Percentiles rank a stretch among this genome's conserved stretches.
Evolutionary conservation across 2,113 vertebrate genomes (phyloP).

Genomic region (Anthoscopus minutus): DNA sequence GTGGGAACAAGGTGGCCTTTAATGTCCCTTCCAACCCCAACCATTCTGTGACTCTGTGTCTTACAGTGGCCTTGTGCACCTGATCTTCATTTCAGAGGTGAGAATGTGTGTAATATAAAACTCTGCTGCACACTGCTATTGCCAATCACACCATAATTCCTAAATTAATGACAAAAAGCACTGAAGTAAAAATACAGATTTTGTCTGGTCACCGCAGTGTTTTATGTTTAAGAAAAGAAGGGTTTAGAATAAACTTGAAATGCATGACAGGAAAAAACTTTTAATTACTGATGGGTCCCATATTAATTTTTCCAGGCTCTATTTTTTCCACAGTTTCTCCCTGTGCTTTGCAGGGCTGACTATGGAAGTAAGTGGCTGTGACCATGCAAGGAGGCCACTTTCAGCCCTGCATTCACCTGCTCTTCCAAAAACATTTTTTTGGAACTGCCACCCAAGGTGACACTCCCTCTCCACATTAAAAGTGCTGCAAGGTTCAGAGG

Average conservation of each 20-base stretch:
- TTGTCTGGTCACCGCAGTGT: not conserved
- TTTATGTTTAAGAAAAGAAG: not conserved
- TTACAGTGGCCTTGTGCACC: not conserved
- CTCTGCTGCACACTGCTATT: not conserved
- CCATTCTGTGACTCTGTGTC: not conserved
- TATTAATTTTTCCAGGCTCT: not conserved
- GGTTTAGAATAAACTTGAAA: not conserved
- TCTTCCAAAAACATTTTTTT: not conserved
- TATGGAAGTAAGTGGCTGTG: not conserved
- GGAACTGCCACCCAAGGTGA: not conserved
- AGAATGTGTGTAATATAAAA: accelerated
- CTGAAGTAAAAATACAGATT: not conserved
- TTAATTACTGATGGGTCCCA: not conserved
- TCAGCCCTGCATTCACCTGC: not conserved
- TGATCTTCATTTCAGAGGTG: not conserved
- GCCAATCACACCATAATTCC: not conserved
- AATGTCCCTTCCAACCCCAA: not conserved
- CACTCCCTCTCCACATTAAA: not conserved
- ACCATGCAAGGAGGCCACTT: not conserved
- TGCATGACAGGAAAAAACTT: not conserved
- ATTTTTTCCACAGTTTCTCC: not conserved
- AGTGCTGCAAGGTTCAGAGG: not conserved
- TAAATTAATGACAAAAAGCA: not conserved
- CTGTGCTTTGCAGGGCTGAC: not conserved
- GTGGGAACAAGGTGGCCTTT: not conserved